Conservation (phyloP, 2,113 vertebrate species). For the Halcyon senegalensis region DNA sequence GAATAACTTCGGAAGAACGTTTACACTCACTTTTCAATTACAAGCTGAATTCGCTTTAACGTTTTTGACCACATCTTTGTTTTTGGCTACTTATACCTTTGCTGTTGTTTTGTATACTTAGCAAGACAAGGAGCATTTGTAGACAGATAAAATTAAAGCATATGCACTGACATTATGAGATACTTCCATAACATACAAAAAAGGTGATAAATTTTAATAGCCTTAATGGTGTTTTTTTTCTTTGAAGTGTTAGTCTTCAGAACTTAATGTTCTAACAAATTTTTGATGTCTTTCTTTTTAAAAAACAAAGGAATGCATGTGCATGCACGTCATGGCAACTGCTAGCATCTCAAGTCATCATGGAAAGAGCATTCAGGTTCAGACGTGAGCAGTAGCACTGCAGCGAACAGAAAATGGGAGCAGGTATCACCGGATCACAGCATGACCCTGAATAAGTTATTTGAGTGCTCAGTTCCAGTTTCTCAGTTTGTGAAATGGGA, state of each 20-base stretch:
- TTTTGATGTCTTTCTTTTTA: not conserved
- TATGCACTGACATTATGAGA: not conserved
- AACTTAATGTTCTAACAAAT: not conserved
- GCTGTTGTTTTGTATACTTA: not conserved
- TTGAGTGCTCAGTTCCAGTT: not conserved
- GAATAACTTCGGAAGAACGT: not conserved
- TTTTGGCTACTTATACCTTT: not conserved
- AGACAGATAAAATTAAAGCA: not conserved
- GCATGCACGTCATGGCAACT: rapidly evolving
- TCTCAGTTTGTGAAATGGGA: conserved; percentile 16
- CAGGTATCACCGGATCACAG: not conserved
- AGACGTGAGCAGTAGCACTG: not conserved
- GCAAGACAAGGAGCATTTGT: not conserved
- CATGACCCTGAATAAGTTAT: not conserved
- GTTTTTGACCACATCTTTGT: not conserved
- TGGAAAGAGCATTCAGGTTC: not conserved
- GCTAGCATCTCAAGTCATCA: not conserved
- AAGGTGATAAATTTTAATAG: not conserved
- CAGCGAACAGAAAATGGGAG: not conserved
- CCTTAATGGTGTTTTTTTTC: not conserved
- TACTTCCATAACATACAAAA: not conserved
- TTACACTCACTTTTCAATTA: not conserved
- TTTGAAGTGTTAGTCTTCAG: not conserved
- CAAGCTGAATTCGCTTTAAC: not conserved
- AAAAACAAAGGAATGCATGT: rapidly evolving